These are phyloP conservation scores for Mimachlamys varia DNA, from an alignment of 2,888 invertebrate genomes.

Conservation along the genomic window DNA sequence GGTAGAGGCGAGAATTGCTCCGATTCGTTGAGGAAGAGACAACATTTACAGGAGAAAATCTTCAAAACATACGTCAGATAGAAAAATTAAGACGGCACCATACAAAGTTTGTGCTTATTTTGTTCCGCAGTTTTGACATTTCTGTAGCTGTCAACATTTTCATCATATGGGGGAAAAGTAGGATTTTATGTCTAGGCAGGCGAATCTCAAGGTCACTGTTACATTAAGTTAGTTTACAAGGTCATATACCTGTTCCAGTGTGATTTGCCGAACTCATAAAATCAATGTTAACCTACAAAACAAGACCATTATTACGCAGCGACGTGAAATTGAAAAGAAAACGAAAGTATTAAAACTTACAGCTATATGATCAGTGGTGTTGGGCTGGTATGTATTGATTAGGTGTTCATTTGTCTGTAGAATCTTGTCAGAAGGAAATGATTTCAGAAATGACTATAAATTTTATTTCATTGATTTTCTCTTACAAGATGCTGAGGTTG, in stretches of 20 bases:
- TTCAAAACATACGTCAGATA: no score
- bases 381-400: background rate
- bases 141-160: background rate
- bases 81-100: no score
- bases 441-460: background rate
- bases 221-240: background rate
- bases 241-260: background rate
- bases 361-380: background rate
- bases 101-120: no score
- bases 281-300: background rate
- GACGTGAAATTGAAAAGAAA: background rate
- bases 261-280: background rate
- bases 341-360: background rate
- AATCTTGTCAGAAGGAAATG: background rate
- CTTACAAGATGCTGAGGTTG: constrained; percentile 7
- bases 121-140: background rate
- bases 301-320: background rate
- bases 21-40: no score
- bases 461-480: constrained; percentile 19
- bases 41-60: no score
- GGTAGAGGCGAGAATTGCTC: no score
- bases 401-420: background rate
- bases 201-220: background rate
- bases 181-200: background rate
- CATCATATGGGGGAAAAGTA: background rate